Conservation (phyloP, 2,888 invertebrate genomes). For the Parochlus steinenii region DNA sequence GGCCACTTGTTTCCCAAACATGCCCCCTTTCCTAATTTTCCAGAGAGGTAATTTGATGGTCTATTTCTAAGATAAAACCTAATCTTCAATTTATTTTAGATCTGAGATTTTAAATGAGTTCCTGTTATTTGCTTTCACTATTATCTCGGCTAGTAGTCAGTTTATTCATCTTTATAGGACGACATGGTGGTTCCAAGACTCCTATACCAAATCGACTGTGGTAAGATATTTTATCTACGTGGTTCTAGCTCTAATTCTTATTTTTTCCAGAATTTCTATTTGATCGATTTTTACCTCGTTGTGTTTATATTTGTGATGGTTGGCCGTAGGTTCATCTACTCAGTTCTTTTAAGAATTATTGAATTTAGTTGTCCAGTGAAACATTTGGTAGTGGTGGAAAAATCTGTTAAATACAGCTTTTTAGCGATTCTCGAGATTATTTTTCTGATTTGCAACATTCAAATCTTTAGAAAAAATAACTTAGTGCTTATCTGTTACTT, state of each 20-base stretch:
- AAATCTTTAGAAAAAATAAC: conserved; percentile 57
- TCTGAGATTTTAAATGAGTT: conserved; percentile 71
- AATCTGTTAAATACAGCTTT: conserved; percentile 40
- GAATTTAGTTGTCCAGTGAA: conserved; percentile 33
- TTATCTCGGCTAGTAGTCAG: conserved; percentile 68
- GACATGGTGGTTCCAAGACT: conserved; percentile 94
- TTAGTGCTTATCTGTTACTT: conserved; percentile 67
- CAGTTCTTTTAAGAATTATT: conserved; percentile 35
- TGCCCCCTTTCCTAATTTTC: too few species aligned
- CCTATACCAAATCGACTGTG: conserved; percentile 73
- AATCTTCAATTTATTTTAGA: too few species aligned
- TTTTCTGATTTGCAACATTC: conserved; percentile 50
- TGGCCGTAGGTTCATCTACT: conserved; percentile 60
- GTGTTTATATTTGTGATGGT: conserved; percentile 69
- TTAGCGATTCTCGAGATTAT: conserved; percentile 41
- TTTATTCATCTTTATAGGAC: conserved; percentile 89
- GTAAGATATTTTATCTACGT: conserved; percentile 34
- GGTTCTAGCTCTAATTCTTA: conserved; percentile 2
- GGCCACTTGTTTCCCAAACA: too few species aligned
- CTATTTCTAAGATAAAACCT: too few species aligned
- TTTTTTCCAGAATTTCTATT: conserved; percentile 72
- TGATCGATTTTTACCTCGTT: conserved; percentile 80
- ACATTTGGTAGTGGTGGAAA: conserved; percentile 23
- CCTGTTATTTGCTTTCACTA: conserved; percentile 64
- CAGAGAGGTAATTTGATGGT: too few species aligned